Conservation (phyloP, 2,797 vertebrate species). For the Hypotaenidia philippensis region DNA sequence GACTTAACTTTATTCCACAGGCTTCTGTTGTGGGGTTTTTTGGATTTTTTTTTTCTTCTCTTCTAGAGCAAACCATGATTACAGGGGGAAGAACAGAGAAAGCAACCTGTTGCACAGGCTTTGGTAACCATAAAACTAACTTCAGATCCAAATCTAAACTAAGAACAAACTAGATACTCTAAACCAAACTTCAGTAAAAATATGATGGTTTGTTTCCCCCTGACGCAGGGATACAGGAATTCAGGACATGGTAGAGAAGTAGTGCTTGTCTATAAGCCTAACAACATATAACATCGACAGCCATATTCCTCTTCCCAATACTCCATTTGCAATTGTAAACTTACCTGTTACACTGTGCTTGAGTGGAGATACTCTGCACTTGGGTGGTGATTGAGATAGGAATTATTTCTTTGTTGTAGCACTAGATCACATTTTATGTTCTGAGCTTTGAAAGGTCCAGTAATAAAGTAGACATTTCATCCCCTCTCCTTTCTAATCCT, state of each 20-base stretch:
- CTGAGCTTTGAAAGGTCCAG: background rate
- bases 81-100: background rate
- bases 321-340: background rate
- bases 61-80: background rate
- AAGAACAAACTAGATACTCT: background rate
- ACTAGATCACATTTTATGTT: background rate
- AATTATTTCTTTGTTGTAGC: background rate
- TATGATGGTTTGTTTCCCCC: background rate
- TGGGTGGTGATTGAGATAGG: background rate
- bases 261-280: background rate
- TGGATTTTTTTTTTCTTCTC: background rate
- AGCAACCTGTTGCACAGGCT: background rate
- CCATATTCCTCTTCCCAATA: background rate
- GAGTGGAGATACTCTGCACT: background rate
- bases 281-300: background rate
- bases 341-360: background rate
- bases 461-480: conserved; percentile 10
- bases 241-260: background rate
- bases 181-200: background rate
- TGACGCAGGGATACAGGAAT: background rate
- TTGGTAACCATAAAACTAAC: background rate
- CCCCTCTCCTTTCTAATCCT: background rate
- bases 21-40: background rate
- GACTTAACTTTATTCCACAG: background rate
- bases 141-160: background rate